Conservation (phyloP, 2,113 vertebrate genomes). For the Rhynchomys soricoides region DNA sequence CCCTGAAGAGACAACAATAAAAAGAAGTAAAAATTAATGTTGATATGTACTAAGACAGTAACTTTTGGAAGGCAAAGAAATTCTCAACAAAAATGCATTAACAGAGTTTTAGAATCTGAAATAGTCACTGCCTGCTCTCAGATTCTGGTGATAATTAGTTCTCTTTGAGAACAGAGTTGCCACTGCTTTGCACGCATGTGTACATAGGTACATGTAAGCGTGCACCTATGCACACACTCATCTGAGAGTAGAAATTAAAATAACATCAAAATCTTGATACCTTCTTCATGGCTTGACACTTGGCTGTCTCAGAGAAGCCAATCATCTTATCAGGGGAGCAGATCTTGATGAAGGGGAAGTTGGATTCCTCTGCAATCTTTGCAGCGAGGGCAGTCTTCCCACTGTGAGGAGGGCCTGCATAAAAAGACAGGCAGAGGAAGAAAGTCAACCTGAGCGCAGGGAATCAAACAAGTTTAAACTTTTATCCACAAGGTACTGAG, state of each 20-base stretch:
- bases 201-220: background rate
- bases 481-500: slow-evolving; percentile 53
- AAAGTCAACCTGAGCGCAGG: slow-evolving; percentile 63
- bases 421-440: slow-evolving; percentile 45
- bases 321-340: slow-evolving; percentile 99
- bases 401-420: slow-evolving; percentile 94
- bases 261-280: slow-evolving; percentile 79
- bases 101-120: slow-evolving; percentile 39
- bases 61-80: slow-evolving; percentile 35
- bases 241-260: slow-evolving; percentile 33
- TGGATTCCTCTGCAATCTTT: slow-evolving; percentile 96
- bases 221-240: background rate
- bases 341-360: slow-evolving; percentile 99
- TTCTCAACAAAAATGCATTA: slow-evolving; percentile 12
- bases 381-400: slow-evolving; percentile 97
- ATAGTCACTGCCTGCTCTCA: background rate
- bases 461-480: slow-evolving; percentile 74
- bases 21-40: slow-evolving; percentile 49
- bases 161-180: background rate
- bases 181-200: background rate
- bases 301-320: slow-evolving; percentile 96
- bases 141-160: slow-evolving; percentile 22
- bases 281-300: slow-evolving; percentile 99
- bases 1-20: background rate
- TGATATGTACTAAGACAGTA: slow-evolving; percentile 7